phyloP scores from a whole-genome alignment of 53 echinoderm and acorn worm genomes.

The Stichopus horrens region DNA sequence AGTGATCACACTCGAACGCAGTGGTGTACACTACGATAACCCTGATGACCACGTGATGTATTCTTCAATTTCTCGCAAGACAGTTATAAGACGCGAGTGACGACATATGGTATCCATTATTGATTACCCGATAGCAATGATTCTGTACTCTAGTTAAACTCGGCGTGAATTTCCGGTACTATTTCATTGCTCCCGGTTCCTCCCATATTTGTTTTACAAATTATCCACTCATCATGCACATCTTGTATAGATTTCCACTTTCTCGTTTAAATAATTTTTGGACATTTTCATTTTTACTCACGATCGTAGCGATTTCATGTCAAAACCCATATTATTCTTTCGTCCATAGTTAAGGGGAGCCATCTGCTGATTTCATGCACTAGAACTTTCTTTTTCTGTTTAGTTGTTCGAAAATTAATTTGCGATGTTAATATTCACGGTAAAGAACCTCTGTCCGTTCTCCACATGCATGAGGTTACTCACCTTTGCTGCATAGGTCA shows the following conservation, averaged over 20 bases:
- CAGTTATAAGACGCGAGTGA: too few relatives aligned
- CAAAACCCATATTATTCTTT: not conserved
- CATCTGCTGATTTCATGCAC: not conserved
- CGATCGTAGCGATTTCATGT: not conserved
- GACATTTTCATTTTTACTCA: not conserved
- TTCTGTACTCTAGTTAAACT: not conserved
- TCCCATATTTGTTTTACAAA: conserved; percentile 8
- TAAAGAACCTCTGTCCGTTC: not conserved
- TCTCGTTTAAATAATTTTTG: not conserved
- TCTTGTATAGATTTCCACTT: conserved; percentile 4
- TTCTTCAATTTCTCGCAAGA: too few relatives aligned
- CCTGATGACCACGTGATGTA: too few relatives aligned
- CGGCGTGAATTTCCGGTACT: conserved; percentile 27
- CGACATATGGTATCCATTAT: not conserved
- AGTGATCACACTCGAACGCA: too few relatives aligned
- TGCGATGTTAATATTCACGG: not conserved
- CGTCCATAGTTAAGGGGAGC: not conserved
- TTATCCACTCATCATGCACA: not conserved
- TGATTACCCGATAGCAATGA: not conserved
- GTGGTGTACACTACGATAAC: too few relatives aligned
- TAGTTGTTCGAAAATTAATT: not conserved
- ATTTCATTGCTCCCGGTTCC: not conserved
- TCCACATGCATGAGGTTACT: not conserved
- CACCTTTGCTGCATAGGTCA: not conserved
- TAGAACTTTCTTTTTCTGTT: not conserved